These are phyloP conservation scores for Colossoma macropomum DNA, from an alignment of 2,113 vertebrate species.

Conservation along the genomic window DNA sequence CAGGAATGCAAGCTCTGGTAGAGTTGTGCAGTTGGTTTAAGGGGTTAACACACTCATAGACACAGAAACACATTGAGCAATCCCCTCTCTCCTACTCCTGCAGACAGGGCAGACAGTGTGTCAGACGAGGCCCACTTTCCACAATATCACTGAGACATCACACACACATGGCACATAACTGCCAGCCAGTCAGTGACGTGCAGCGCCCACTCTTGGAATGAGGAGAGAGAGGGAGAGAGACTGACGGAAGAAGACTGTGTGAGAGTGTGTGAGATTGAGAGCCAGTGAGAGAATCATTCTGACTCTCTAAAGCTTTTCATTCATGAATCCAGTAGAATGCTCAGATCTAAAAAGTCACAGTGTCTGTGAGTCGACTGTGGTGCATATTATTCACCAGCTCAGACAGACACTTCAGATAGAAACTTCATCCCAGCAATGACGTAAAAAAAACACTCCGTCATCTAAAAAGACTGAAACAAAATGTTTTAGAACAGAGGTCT, in stretches of 20 bases:
- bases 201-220: slow-evolving; percentile 24
- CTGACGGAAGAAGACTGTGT: slow-evolving; percentile 24
- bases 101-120: slow-evolving; percentile 44
- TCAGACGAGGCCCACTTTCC: slow-evolving; percentile 44
- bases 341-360: slow-evolving; percentile 4
- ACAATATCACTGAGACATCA: slow-evolving; percentile 35
- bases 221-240: slow-evolving; percentile 9
- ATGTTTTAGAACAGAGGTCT: neutral
- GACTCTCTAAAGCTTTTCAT: slow-evolving; percentile 39
- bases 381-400: slow-evolving; percentile 7
- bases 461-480: neutral
- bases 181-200: slow-evolving; percentile 34
- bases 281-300: slow-evolving; percentile 4
- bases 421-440: neutral
- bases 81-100: slow-evolving; percentile 37
- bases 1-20: too few species aligned
- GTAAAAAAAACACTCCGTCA: too few species aligned
- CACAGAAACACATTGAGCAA: slow-evolving; percentile 28
- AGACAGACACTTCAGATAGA: neutral
- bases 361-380: slow-evolving; percentile 1
- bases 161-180: slow-evolving; percentile 58
- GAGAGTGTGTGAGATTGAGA: slow-evolving; percentile 5
- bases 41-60: slow-evolving; percentile 12
- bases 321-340: slow-evolving; percentile 39
- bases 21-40: too few species aligned